Evolutionary conservation across 2,797 vertebrate genomes (phyloP).

Genomic region (Chelon auratus): DNA sequence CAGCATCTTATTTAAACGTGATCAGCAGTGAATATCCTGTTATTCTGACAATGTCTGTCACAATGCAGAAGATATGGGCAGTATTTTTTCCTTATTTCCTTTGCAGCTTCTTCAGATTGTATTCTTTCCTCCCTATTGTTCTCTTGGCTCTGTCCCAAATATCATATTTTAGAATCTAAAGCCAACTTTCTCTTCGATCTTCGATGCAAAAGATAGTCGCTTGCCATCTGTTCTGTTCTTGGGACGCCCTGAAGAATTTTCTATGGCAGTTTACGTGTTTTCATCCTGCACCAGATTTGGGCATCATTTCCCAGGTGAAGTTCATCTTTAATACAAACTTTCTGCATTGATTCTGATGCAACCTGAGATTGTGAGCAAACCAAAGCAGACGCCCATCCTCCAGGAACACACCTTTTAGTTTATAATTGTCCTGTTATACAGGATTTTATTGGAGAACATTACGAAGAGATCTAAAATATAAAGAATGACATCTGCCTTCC

Average conservation of each 20-base stretch:
- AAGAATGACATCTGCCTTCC: conserved; percentile 1
- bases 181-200: not conserved
- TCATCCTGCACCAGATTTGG: conserved; percentile 17
- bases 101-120: not conserved
- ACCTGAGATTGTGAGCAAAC: conserved; percentile 21
- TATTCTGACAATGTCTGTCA: conserved; percentile 33
- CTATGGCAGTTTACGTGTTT: conserved; percentile 5
- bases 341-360: conserved; percentile 4
- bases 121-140: not conserved
- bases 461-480: not conserved
- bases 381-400: not conserved
- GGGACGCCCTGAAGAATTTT: not conserved
- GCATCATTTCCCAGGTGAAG: conserved; percentile 5
- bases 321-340: conserved; percentile 8
- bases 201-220: not conserved
- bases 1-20: conserved; percentile 46
- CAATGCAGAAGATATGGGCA: conserved; percentile 1
- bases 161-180: conserved; percentile 21
- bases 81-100: not conserved
- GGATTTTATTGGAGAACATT: conserved; percentile 3
- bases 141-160: conserved; percentile 8
- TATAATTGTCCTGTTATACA: not conserved
- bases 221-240: conserved; percentile 20
- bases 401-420: not conserved
- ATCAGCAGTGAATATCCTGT: conserved; percentile 45